Evolutionary conservation across 2,888 invertebrate genomes (phyloP).

Genomic region (Acleris literana): DNA sequence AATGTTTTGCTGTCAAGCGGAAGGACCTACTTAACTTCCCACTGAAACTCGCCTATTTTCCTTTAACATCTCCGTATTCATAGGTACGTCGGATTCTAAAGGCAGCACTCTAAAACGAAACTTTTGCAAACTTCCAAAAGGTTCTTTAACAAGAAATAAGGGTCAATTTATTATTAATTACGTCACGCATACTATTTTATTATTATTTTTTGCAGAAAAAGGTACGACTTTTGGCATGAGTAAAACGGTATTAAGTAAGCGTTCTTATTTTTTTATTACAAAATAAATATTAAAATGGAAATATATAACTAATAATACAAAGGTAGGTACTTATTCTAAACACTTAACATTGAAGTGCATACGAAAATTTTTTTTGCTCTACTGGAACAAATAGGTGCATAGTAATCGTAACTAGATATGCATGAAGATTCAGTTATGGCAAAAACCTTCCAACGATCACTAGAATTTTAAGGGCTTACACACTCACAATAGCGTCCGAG

Average conservation of each 20-base stretch:
- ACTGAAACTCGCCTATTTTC: too few relatives aligned
- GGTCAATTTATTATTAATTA: too few relatives aligned
- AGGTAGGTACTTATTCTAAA: constrained; percentile 64
- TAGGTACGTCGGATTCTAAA: too few relatives aligned
- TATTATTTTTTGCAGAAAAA: neutral
- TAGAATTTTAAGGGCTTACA: constrained; percentile 63
- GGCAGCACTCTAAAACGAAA: too few relatives aligned
- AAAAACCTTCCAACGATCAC: constrained; percentile 55
- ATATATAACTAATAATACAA: constrained; percentile 64
- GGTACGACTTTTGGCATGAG: neutral
- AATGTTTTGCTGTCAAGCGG: too few relatives aligned
- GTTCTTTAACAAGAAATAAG: too few relatives aligned
- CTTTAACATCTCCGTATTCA: too few relatives aligned
- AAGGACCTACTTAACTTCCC: too few relatives aligned
- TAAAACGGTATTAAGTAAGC: constrained; percentile 37
- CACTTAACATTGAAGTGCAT: constrained; percentile 56
- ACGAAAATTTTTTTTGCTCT: constrained; percentile 41
- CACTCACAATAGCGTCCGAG: constrained; percentile 70
- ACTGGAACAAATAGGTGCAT: constrained; percentile 24
- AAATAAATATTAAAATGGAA: constrained; percentile 77
- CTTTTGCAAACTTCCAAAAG: too few relatives aligned
- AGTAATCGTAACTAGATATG: constrained; percentile 7
- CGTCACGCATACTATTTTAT: too few relatives aligned
- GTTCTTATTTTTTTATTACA: constrained; percentile 68
- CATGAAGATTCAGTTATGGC: constrained; percentile 36